These are phyloP conservation scores for Bothrops jararaca DNA, from an alignment of 2,113 vertebrate species.

Conservation along the genomic window DNA sequence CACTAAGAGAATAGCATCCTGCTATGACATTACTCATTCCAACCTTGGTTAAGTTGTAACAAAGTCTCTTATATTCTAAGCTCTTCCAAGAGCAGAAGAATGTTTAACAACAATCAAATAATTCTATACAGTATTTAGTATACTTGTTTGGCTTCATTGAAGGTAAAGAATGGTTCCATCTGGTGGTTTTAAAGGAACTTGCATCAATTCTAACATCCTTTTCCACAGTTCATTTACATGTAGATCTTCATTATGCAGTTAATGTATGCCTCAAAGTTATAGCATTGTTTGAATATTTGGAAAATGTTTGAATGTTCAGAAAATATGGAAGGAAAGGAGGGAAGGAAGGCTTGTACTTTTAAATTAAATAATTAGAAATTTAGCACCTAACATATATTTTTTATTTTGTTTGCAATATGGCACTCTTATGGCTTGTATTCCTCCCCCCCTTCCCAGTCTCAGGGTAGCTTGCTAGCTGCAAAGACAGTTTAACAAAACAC, in stretches of 20 bases:
- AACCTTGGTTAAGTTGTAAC: neutral
- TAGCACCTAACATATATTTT: neutral
- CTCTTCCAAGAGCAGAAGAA: neutral
- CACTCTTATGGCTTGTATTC: neutral
- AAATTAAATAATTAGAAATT: neutral
- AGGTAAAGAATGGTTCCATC: slow-evolving; percentile 11
- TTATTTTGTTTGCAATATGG: neutral
- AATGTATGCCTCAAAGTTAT: neutral
- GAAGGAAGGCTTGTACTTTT: neutral
- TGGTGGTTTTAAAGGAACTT: slow-evolving; percentile 7
- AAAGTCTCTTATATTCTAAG: neutral
- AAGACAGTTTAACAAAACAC: slow-evolving; percentile 3
- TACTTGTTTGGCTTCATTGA: neutral
- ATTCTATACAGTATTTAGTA: neutral
- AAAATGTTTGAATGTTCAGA: neutral
- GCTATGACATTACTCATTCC: neutral
- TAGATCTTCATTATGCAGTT: neutral
- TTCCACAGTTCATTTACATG: neutral
- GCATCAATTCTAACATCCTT: neutral
- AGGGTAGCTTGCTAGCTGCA: neutral
- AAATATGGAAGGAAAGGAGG: neutral
- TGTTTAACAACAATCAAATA: neutral
- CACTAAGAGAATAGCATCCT: neutral
- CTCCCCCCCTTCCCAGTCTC: neutral
- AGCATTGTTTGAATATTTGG: neutral